phyloP scores from a whole-genome alignment of 1,140 invertebrate genomes.

The Luehdorfia chinensis region DNA sequence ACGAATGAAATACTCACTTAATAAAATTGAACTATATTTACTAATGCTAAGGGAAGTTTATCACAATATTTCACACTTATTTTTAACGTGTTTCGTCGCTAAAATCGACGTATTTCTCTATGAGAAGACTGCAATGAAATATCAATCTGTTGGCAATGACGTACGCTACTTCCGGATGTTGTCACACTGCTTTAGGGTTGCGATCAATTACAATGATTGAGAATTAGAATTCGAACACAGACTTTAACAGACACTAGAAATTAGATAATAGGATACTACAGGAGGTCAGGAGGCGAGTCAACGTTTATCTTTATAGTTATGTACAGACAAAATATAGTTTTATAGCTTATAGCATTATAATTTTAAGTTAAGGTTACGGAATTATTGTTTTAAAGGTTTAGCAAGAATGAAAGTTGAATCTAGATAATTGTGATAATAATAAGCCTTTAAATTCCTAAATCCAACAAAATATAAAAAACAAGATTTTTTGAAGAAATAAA shows the following conservation, averaged over 20 bases:
- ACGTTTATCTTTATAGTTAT: too few species aligned
- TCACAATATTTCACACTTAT: slow-evolving; percentile 63
- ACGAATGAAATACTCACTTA: slow-evolving; percentile 61
- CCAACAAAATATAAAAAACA: too few species aligned
- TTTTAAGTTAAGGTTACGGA: too few species aligned
- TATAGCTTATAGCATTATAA: too few species aligned
- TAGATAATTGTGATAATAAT: too few species aligned
- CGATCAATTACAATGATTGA: slow-evolving; percentile 6
- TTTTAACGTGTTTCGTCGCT: slow-evolving; percentile 59
- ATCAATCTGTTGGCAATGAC: slow-evolving; percentile 74
- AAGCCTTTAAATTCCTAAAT: too few species aligned
- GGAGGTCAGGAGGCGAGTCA: too few species aligned
- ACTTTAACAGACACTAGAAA: neutral
- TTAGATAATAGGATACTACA: too few species aligned
- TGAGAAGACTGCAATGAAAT: slow-evolving; percentile 47
- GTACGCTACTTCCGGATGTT: slow-evolving; percentile 64
- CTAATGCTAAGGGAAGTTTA: slow-evolving; percentile 66
- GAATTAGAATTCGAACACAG: neutral
- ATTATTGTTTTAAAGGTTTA: too few species aligned
- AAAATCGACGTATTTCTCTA: slow-evolving; percentile 56
- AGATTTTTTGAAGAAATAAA: too few species aligned
- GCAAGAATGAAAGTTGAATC: too few species aligned
- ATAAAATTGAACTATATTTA: slow-evolving; percentile 69
- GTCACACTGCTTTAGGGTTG: slow-evolving; percentile 23
- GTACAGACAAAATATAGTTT: too few species aligned